These are phyloP conservation scores for Acanthiza pusilla DNA, from an alignment of 2,797 vertebrate genomes.

Conservation along the genomic window DNA sequence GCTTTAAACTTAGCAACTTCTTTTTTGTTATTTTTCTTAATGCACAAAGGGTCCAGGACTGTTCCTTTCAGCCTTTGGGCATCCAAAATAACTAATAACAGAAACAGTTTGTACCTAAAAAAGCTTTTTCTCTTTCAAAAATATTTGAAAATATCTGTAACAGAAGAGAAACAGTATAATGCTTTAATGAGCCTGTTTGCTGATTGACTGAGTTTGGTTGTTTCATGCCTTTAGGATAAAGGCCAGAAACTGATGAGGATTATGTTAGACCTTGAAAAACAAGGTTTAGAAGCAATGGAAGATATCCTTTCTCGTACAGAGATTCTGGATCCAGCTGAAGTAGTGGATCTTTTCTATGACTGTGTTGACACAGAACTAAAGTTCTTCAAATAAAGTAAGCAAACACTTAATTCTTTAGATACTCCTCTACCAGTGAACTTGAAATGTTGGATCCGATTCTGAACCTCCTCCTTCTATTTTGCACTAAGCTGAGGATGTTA, in stretches of 20 bases:
- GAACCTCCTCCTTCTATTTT: neutral
- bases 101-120: neutral
- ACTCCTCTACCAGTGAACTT: neutral
- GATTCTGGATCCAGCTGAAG: slow-evolving; percentile 73
- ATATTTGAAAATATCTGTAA: neutral
- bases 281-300: slow-evolving; percentile 82
- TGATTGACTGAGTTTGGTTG: neutral
- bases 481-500: neutral
- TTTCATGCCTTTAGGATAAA: slow-evolving; percentile 68
- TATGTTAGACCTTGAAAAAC: slow-evolving; percentile 79
- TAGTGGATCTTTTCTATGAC: slow-evolving; percentile 83
- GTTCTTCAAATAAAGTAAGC: slow-evolving; percentile 82
- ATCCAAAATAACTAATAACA: neutral
- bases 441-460: neutral
- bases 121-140: neutral
- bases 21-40: neutral
- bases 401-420: slow-evolving; percentile 11
- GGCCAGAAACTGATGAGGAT: slow-evolving; percentile 74
- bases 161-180: neutral
- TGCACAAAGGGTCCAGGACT: neutral
- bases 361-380: slow-evolving; percentile 84
- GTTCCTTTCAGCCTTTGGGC: neutral
- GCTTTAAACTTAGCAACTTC: neutral
- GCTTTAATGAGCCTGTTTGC: neutral
- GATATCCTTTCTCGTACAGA: slow-evolving; percentile 72